A percentile compares a stretch with the other conserved stretches of the same genome.
Evolutionary conservation across 2,888 invertebrate species (phyloP).

Genomic region (Agrochola litura): DNA sequence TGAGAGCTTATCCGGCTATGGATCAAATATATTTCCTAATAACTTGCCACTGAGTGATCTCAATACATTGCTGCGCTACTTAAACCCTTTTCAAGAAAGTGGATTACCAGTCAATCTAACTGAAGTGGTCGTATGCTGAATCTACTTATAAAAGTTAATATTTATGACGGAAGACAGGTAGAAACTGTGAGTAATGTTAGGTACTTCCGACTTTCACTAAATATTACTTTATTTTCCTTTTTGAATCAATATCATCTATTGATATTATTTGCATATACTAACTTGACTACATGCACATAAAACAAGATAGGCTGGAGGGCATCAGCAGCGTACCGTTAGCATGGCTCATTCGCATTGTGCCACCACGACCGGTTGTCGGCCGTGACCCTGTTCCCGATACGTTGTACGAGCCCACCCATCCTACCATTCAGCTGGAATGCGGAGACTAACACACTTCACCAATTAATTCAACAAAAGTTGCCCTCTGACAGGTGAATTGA

Average conservation of each 20-base stretch:
- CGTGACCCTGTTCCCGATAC: slow-evolving; percentile 88
- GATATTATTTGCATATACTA: slow-evolving; percentile 39
- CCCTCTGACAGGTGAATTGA: slow-evolving; percentile 42
- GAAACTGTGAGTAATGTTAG: neutral
- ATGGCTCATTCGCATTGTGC: slow-evolving; percentile 79
- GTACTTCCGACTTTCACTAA: slow-evolving; percentile 5
- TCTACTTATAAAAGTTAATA: no score
- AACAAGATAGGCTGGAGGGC: slow-evolving; percentile 68
- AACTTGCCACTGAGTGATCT: neutral
- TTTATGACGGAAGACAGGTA: neutral
- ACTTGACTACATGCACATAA: slow-evolving; percentile 43
- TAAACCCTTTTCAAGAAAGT: neutral
- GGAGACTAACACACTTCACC: slow-evolving; percentile 79
- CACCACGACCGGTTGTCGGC: slow-evolving; percentile 83
- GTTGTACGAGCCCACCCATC: slow-evolving; percentile 79
- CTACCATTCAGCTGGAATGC: slow-evolving; percentile 82
- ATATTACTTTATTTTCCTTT: neutral
- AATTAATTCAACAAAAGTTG: slow-evolving; percentile 54
- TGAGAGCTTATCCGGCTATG: slow-evolving; percentile 27
- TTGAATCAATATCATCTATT: neutral
- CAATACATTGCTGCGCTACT: neutral
- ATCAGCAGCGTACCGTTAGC: slow-evolving; percentile 76
- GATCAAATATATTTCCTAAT: slow-evolving; percentile 24
- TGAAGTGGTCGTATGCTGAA: neutral
- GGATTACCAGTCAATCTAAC: neutral